Evolutionary conservation across 2,888 invertebrate species (phyloP).

Genomic region (Nematopogon swammerdamellus): DNA sequence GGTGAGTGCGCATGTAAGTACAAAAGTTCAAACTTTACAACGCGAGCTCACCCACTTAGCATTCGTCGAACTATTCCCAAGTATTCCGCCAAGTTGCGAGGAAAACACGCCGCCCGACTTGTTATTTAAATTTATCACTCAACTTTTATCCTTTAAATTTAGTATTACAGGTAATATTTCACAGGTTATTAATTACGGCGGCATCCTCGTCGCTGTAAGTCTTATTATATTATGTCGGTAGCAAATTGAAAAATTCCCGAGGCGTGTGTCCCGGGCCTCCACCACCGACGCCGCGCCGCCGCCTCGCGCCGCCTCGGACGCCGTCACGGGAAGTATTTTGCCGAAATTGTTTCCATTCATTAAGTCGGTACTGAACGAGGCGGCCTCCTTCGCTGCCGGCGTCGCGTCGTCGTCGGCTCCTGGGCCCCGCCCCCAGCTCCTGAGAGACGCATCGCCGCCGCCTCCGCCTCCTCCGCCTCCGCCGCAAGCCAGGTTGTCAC

Average conservation of each 20-base stretch:
- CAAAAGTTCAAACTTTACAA: conserved; percentile 41
- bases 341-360: conserved; percentile 56
- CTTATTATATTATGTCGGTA: conserved; percentile 56
- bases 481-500: no score
- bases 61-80: conserved; percentile 45
- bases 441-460: no score
- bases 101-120: conserved; percentile 27
- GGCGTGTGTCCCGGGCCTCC: conserved; percentile 51
- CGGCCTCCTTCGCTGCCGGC: no score
- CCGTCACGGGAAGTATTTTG: conserved; percentile 41
- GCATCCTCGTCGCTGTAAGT: conserved; percentile 51
- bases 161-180: conserved; percentile 55
- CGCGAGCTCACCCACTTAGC: conserved; percentile 43
- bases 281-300: not conserved
- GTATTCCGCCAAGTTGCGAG: conserved; percentile 37
- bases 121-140: conserved; percentile 57
- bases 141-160: conserved; percentile 55
- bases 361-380: conserved; percentile 28
- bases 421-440: no score
- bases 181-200: conserved; percentile 52
- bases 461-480: no score
- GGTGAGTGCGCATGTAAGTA: conserved; percentile 21
- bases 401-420: no score
- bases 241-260: conserved; percentile 57
- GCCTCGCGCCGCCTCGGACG: not conserved